Conservation (phyloP, 2,113 vertebrate genomes). For the Phainopepla nitens region DNA sequence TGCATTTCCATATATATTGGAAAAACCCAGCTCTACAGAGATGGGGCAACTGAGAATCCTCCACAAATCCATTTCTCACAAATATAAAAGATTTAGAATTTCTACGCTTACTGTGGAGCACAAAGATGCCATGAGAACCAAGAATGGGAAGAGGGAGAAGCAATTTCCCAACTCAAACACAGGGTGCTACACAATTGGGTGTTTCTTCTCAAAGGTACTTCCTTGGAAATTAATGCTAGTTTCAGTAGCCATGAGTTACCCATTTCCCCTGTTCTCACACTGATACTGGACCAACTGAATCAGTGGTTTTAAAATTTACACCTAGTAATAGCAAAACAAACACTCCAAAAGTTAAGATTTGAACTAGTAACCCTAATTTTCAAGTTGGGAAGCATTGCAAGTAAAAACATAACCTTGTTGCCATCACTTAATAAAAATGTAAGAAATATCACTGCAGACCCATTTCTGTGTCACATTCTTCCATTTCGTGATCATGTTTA, state of each 20-base stretch:
- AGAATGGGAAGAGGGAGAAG: not conserved
- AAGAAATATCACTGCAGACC: constrained; percentile 86
- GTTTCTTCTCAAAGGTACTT: not conserved
- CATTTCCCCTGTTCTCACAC: not conserved
- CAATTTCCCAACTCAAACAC: not conserved
- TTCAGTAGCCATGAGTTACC: not conserved
- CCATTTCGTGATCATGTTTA: constrained; percentile 88
- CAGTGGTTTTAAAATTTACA: not conserved
- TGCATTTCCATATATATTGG: not conserved
- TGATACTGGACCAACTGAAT: not conserved
- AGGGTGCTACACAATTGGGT: fast-evolving
- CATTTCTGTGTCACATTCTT: constrained; percentile 97
- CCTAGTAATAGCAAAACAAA: not conserved
- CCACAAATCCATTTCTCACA: no score
- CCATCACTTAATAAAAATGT: constrained; percentile 75
- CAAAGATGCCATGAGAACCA: not conserved
- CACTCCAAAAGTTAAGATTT: not conserved
- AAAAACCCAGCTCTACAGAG: no score
- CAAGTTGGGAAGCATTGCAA: constrained; percentile 72
- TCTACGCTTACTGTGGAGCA: fast-evolving
- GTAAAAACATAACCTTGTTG: constrained; percentile 74
- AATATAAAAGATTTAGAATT: not conserved
- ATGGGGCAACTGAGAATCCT: no score
- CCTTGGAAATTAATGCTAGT: not conserved
- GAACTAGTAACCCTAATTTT: constrained; percentile 6